Base-by-base conservation (phyloP, 1,140 invertebrate genomes). In the Drosophila parabipectinata region DNA sequence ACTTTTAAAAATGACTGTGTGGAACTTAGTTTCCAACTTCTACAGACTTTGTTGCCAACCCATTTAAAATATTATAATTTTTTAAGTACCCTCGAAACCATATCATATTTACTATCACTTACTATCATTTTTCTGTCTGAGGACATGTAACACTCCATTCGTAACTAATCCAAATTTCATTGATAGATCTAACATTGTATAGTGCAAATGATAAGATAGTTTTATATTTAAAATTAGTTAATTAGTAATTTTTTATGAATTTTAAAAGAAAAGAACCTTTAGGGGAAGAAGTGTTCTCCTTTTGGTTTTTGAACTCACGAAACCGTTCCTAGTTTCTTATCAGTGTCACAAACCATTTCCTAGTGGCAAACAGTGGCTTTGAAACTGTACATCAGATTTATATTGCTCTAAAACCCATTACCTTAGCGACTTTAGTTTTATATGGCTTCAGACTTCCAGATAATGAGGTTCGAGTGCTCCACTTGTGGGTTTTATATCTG, bases 391-490 rank as follows among this genome's bases (percentile, higher is more conserved):
- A 8, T 21, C 21, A 39, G 14, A 2, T 4, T 14, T 5, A 2
- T 47, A 5, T 28, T 18, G 10, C 53, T 18, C 10, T 12, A 5
- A 63, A 62, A 53, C 63, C 21, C 9, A 2, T 1, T 26, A 30
- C 32, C 48, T 56, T 24, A 57, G 41, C 14, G 41, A 32, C 69
- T 37, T 37, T 24, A 18, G 3, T 51, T 26, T 71, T 26, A 50
- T 71, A 71, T 37, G 67, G 67, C 67, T 71, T 71, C 67, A 48
- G 30, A 26, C 21, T 18, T 14, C 18, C 47, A 39, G 66, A 69
- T 69, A 69, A 48, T 47, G 30, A n/a, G 44, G 32, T 18, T 68
- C 32, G 63, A 69, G 64, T 69, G 63, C 63, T 48, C 41, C 63
- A 69, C 66, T 69, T 39, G 30, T 9, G 39, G 21, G 30, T 18